These are phyloP conservation scores for Tridacna gigas DNA, from an alignment of 2,888 invertebrate genomes.

Conservation along the genomic window DNA sequence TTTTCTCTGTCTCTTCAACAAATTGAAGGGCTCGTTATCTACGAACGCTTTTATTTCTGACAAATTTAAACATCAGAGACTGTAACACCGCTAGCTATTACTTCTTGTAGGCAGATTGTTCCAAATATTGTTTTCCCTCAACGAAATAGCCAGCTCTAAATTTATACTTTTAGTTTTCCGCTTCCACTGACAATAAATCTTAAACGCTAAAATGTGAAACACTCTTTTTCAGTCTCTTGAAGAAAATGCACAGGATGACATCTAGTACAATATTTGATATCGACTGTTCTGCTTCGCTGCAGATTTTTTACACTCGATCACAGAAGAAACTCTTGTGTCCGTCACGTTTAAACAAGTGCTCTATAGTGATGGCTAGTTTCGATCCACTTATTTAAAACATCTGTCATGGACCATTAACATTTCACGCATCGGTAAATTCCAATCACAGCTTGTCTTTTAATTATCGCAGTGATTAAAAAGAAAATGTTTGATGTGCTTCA, in stretches of 20 bases:
- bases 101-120: too few species aligned
- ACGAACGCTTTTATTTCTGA: too few species aligned
- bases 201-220: background rate
- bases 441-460: conserved; percentile 5
- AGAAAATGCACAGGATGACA: conserved; percentile 19
- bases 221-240: conserved; percentile 6
- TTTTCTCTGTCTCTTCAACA: too few species aligned
- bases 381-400: background rate
- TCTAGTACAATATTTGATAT: conserved; percentile 15
- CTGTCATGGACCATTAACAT: background rate
- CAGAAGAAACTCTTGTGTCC: background rate
- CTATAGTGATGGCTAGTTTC: background rate
- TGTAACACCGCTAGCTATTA: too few species aligned
- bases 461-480: conserved; percentile 13
- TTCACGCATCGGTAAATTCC: conserved; percentile 23
- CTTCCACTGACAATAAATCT: conserved; percentile 4
- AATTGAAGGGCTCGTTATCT: too few species aligned
- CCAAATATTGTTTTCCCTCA: too few species aligned
- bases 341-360: background rate
- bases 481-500: conserved; percentile 14
- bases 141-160: background rate
- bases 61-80: too few species aligned
- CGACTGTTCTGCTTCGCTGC: conserved; percentile 5
- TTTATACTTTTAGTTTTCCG: conserved; percentile 10
- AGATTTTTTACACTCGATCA: background rate